Base-by-base conservation (phyloP, 2,888 invertebrate genomes). In the Dromius quadrimaculatus region DNA sequence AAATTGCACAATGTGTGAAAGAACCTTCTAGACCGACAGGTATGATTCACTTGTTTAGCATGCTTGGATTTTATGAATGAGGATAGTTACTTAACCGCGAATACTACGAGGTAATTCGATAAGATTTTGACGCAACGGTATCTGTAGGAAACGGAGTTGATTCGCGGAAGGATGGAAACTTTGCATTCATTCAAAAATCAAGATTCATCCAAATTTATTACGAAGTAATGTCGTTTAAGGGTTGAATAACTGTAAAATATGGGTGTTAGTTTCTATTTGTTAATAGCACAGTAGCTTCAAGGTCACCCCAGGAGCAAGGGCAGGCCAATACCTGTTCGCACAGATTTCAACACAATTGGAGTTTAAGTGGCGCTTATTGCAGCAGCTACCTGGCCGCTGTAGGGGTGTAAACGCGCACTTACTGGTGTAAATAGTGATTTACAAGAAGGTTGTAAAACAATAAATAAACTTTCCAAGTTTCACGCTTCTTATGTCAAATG, bases 311-410 rank as follows among this genome's bases (percentile, higher is more conserved):
- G 34, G 59, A 36, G 8, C 34, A 57, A 15, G 20, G 36, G 43
- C 68, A 59, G 32, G 68, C 59, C 28, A 11, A 20, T 43, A 59
- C 68, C 68, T 68, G 65, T 65, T 23, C 13, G 36, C 57, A 57
- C 34, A 59, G 47, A 65, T 65, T 32, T 11, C 59, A 34, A 20
- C 34, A 57, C 68, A 59, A 68, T 68, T 59, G 59, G 28, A 59
- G 41, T 57, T 45, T 59, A 68, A 68, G 68, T 68, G 68, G 68
- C 68, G 68, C 68, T 68, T 57, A 59, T 65, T 50, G 47, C 50
- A 41, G 20, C 47, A 1, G 17, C 59, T 43, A 68, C 68, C 68
- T 68, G 68, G 15, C 47, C 32, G 11, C 47, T 32, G 64, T 38
- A 17, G 54, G 63, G 34, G 57, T 54, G 63, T 63, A 43, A 63